phyloP scores from a whole-genome alignment of 2,113 vertebrate genomes.

The Empidonax alnorum region DNA sequence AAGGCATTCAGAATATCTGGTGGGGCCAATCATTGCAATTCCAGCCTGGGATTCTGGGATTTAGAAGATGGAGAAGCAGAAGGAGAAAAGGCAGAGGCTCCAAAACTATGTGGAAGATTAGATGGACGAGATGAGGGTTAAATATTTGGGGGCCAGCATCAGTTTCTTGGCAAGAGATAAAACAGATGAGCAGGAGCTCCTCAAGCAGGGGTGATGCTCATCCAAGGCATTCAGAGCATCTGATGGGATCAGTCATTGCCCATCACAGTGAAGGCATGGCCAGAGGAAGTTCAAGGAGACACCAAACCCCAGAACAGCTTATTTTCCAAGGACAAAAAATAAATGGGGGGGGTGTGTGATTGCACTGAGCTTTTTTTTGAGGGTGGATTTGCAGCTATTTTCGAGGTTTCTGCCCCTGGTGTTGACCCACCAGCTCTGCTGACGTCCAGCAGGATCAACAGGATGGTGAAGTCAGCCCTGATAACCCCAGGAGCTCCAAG shows the following conservation, averaged over 20 bases:
- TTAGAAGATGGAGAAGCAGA: not conserved
- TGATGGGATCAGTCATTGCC: not conserved
- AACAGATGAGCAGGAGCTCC: not conserved
- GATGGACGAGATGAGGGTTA: not conserved
- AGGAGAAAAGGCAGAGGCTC: not conserved
- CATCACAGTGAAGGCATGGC: not conserved
- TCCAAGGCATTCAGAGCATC: not conserved
- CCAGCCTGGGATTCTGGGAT: no score
- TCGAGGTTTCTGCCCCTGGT: not conserved
- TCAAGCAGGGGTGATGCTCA: not conserved
- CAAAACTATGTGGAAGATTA: not conserved
- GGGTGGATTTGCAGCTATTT: not conserved
- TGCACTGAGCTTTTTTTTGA: not conserved
- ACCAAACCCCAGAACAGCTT: not conserved
- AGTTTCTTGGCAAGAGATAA: not conserved
- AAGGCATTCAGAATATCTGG: not conserved
- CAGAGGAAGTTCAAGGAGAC: not conserved
- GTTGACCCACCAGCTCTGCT: not conserved
- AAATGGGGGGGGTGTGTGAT: rapidly evolving
- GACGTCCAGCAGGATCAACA: not conserved
- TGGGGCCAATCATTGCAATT: not conserved
- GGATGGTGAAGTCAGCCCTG: slow-evolving; percentile 18
- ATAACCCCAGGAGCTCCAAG: not conserved
- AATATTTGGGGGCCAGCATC: not conserved
- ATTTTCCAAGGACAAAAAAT: not conserved